These are phyloP conservation scores for Selenia dentaria DNA, from an alignment of 2,888 invertebrate species.

Conservation along the genomic window DNA sequence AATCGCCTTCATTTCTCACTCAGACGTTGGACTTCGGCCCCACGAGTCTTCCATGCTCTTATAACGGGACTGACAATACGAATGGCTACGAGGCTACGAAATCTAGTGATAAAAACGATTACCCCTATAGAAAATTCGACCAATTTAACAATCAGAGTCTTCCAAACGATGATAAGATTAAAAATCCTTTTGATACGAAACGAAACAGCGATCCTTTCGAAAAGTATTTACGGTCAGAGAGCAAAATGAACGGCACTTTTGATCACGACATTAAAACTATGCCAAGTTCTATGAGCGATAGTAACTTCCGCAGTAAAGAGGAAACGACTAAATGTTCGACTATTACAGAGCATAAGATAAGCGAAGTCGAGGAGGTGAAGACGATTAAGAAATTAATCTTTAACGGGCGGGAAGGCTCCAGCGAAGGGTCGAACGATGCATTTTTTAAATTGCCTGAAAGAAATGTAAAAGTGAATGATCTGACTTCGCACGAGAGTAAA, in stretches of 20 bases:
- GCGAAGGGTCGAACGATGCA: constrained; percentile 31
- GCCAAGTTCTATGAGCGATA: constrained; percentile 66
- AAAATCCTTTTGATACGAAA: constrained; percentile 67
- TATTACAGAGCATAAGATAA: constrained; percentile 72
- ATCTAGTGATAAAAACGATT: constrained; percentile 47
- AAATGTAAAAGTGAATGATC: constrained; percentile 27
- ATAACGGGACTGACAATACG: constrained; percentile 43
- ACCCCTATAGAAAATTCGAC: constrained; percentile 46
- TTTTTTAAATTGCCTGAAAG: constrained; percentile 22
- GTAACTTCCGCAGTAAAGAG: constrained; percentile 62
- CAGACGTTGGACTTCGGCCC: constrained; percentile 53
- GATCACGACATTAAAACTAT: constrained; percentile 52
- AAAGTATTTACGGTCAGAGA: constrained; percentile 60
- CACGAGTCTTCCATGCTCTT: constrained; percentile 53
- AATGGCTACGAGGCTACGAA: constrained; percentile 49
- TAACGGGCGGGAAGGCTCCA: constrained; percentile 59
- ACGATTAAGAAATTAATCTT: constrained; percentile 75
- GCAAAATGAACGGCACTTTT: constrained; percentile 52
- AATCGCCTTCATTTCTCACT: constrained; percentile 59
- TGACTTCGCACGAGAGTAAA: constrained; percentile 28
- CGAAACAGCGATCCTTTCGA: constrained; percentile 68
- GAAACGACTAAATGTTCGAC: constrained; percentile 67
- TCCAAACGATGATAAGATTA: constrained; percentile 49
- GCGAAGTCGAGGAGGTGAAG: constrained; percentile 75
- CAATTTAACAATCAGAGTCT: constrained; percentile 47